Base-by-base conservation (phyloP, 2,797 vertebrate species). In the Sebastes minor region DNA sequence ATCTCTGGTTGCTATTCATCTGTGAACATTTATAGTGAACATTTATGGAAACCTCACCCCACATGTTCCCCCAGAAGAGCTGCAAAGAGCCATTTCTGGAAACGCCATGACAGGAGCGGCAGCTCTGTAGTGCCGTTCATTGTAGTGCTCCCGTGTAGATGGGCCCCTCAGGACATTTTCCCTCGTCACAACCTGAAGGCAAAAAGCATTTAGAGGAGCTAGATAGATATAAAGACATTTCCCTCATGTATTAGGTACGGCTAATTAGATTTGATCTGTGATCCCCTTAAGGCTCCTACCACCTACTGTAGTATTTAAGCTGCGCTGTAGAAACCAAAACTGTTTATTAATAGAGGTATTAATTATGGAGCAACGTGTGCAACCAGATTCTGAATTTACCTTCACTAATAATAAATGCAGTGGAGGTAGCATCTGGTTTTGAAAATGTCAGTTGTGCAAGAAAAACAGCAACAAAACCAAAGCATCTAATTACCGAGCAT, bases 181-280 rank as follows among this genome's bases (percentile, higher is more conserved):
- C 76, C 80, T 77, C 81, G 62, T 86, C 83, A 71, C 74, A 83
- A 86, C 88, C 91, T 82, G 80, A 76, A 83, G 89, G 88, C 86
- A 87, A 83, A 91, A 90, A 86, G 82, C 86, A 88, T 86, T 88
- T 80, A 88, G 78, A 91, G 80, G 78, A 84, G 74, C 73, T 81
- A 76, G 74, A 92, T 92, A 91, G 91, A 91, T 91, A 94, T 90
- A 82, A 92, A 94, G 90, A 84, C 88, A 84, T 89, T 83, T 85
- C 90, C 82, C 90, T 81, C 71, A 79, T 88, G 90, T 77, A 85
- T 93, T 82, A 81, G 83, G 55, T 86, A 84, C 78, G 9, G 81
- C 79, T 94, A 94, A 94, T 94, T 94, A 91, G 91, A 93, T 92
- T 78, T 92, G 86, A 93, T 91, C 90, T 91, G 89, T 89, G 88